Percentiles rank a stretch among this genome's conserved stretches.
These are phyloP conservation scores for Balanococcus diminutus DNA, from an alignment of 2,888 invertebrate species.

Conservation along the genomic window DNA sequence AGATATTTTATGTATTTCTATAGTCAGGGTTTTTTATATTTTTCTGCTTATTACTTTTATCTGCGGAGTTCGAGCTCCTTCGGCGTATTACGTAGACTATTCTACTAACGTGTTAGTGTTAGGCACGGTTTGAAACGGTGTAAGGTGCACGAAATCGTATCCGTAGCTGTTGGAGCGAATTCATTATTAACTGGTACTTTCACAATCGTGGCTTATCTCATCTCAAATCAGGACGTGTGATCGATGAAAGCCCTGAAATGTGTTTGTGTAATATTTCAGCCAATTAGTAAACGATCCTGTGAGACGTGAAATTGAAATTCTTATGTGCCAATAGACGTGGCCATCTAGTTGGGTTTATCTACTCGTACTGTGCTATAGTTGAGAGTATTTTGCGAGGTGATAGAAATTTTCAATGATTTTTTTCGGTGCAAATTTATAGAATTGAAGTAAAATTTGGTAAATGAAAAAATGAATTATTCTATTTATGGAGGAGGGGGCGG, in stretches of 20 bases:
- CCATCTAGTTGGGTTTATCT: too few species aligned
- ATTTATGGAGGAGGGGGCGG: neutral
- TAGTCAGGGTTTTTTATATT: neutral
- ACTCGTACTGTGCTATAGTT: neutral
- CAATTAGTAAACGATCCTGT: neutral
- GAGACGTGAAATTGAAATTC: neutral
- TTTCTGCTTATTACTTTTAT: too few species aligned
- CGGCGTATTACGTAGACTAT: neutral
- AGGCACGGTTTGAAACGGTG: neutral
- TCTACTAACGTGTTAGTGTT: slow-evolving; percentile 14
- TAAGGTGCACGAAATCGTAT: neutral
- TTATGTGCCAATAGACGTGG: too few species aligned
- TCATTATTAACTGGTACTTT: neutral
- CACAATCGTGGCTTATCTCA: neutral
- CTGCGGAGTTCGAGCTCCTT: neutral
- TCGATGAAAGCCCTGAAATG: neutral
- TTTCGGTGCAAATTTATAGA: too few species aligned
- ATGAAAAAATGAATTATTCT: too few species aligned
- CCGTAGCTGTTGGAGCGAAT: neutral
- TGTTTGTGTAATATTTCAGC: neutral
- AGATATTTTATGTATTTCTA: neutral
- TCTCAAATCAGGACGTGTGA: neutral
- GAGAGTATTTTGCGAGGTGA: neutral
- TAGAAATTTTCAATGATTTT: neutral
- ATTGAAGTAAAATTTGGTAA: too few species aligned